A percentile compares a stretch with the other conserved stretches of the same genome.
phyloP scores from a whole-genome alignment of 2,888 invertebrate species.

The Callyntrura guangdongensis region DNA sequence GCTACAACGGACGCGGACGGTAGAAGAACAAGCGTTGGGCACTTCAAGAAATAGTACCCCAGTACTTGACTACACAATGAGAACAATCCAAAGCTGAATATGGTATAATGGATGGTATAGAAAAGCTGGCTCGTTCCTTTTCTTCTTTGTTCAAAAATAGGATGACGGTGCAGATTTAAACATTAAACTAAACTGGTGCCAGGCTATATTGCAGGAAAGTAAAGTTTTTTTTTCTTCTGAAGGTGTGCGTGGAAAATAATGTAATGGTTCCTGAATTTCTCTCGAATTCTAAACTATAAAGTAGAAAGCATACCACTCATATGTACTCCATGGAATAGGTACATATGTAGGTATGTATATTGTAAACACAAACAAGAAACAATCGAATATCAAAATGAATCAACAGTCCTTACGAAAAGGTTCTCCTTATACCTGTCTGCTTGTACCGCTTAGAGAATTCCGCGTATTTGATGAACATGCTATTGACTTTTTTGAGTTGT shows the following conservation, averaged over 20 bases:
- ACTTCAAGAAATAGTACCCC: conserved; percentile 51
- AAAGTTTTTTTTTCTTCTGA: too few relatives aligned
- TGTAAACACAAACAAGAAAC: too few relatives aligned
- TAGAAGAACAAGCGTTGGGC: conserved; percentile 20
- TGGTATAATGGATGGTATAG: conserved; percentile 28
- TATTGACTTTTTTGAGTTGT: conserved; percentile 50
- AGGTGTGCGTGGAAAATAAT: too few relatives aligned
- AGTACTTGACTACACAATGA: conserved; percentile 15
- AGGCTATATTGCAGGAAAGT: too few relatives aligned
- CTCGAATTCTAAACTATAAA: not conserved
- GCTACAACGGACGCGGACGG: not conserved
- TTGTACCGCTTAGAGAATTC: not conserved
- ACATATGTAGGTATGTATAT: too few relatives aligned
- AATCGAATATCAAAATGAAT: not conserved
- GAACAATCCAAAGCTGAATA: conserved; percentile 45
- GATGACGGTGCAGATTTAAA: conserved; percentile 65
- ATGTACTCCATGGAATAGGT: too few relatives aligned
- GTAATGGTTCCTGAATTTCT: not conserved
- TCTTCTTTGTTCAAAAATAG: conserved; percentile 55
- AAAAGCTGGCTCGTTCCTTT: conserved; percentile 55
- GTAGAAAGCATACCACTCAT: too few relatives aligned
- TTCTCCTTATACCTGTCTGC: not conserved
- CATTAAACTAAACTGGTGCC: not conserved
- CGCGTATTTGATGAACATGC: conserved; percentile 35
- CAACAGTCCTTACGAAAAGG: not conserved